Conservation (phyloP, 2,113 vertebrate species). For the Psittacus erithacus region DNA sequence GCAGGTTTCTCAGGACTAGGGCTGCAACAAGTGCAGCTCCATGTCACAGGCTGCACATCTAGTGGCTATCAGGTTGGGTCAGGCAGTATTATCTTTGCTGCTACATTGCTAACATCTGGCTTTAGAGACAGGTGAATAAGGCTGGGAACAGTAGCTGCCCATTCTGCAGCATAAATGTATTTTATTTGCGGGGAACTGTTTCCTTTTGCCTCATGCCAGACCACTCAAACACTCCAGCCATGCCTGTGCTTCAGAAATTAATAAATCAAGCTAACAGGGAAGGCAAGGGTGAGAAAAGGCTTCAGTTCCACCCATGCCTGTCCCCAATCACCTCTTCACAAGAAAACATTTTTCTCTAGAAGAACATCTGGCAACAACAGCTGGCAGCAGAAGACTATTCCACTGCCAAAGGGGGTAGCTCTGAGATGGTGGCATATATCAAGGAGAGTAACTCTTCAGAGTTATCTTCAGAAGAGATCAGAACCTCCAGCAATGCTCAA, state of each 20-base stretch:
- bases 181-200: neutral
- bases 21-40: neutral
- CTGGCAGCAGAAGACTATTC: neutral
- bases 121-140: neutral
- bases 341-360: constrained; percentile 4
- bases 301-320: neutral
- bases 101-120: neutral
- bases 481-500: constrained; percentile 1
- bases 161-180: neutral
- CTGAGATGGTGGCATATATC: neutral
- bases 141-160: neutral
- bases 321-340: neutral
- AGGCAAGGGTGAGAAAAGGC: neutral
- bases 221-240: neutral
- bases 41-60: neutral
- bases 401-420: neutral
- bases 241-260: neutral
- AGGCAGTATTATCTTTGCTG: neutral
- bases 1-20: neutral
- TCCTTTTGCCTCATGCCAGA: neutral
- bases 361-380: neutral
- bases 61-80: neutral
- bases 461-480: constrained; percentile 17
- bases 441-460: neutral
- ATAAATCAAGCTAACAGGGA: neutral